Base-by-base conservation (phyloP, 2,113 vertebrate species). In the rabbit (Oryctolagus cuniculus) region DNA sequence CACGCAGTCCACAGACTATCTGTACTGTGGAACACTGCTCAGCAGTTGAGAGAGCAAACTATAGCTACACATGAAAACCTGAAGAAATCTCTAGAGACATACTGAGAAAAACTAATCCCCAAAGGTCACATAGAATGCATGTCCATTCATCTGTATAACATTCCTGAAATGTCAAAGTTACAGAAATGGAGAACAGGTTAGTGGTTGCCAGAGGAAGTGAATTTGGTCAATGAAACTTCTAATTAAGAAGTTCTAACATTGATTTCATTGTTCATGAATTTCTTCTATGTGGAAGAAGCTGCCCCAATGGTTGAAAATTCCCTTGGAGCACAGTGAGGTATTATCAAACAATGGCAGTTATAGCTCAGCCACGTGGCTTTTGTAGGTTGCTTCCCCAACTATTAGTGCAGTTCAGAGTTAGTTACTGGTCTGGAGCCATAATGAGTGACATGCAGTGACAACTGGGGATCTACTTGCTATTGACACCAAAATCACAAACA, bases 151-250 rank as follows among this genome's bases (percentile, higher is more conserved):
- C 51, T 66, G 16, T 0, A 29, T 10, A 44, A 87, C 0, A 63
- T 51, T 64, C 34, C 44, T 82, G 34, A 84, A 95, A 73, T 85
- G 49, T 84, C 10, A 89, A 73, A 94, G 87, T 87, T n/a, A 74
- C 11, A 75, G 82, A 90, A 80, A 80, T 19, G 0, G 2, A 78
- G 2, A 91, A 34, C 8, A 70, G 10, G 78, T 81, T 31, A 51
- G 38, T 75, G 38, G 51, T 34, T 83, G 8, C 6, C 36, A 36
- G 38, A 13, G 11, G 12, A 82, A 82, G 92, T 17, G n/a, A 84
- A 11, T 70, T 90, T 58, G 12, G 22, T 31, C n/a, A 77, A 44
- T 51, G 25, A 89, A 38, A 77, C 31, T 34, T 79, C 13, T 83
- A 44, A 83, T 29, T 24, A 93, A 70, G 73, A 73, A 75, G 25